Evolutionary conservation across 2,113 vertebrate species (phyloP), one percentile per base, ranked within the genome.

Genomic region (Leptobrachium leishanense): DNA sequence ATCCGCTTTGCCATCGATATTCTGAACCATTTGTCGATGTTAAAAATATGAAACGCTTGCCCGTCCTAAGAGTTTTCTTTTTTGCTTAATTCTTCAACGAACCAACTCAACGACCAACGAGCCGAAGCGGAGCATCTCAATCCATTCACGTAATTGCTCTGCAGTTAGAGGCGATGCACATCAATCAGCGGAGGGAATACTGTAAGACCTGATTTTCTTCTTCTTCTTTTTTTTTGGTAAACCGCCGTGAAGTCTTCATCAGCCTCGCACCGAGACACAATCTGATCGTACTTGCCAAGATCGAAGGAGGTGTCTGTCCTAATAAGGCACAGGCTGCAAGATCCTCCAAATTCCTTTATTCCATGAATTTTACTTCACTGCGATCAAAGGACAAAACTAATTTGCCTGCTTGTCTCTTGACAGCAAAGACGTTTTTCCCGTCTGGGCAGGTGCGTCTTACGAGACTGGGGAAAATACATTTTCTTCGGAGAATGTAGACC

Each of bases 261-360:
- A 71, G 76, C 39, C 31, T 43, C 46, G 12, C 73, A 65, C 15
- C 41, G 5, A 12, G 43, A 46, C 67, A 5, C 50, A 46, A 31
- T 46, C 55, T 64, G 43, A 9, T 55, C 40, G 50, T 59, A 62
- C 70, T 66, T 76, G 69, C 68, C 42, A 62, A 43, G 67, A 46
- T 7, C 9, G 6, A 15, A 41, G 66, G 40, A 10, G 2, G 11
- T 64, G 68, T 76, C 59, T 31, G 50, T 65, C 7, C 68, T 71
- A 20, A 70, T 44, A 63, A 54, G 20, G 15, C 74, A 10, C 46
- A 43, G 31, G 57, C 44, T n/a, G 44, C 6, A 57, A 65, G 68
- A 57, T n/a, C 42, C 9, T 71, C 68, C 76, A 78, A 78, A 66
- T 64, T 59, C 59, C 9, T 55, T 20, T 15, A 11, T 59, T 50